Conservation (phyloP, 2,797 vertebrate genomes). For the Avahi laniger region DNA sequence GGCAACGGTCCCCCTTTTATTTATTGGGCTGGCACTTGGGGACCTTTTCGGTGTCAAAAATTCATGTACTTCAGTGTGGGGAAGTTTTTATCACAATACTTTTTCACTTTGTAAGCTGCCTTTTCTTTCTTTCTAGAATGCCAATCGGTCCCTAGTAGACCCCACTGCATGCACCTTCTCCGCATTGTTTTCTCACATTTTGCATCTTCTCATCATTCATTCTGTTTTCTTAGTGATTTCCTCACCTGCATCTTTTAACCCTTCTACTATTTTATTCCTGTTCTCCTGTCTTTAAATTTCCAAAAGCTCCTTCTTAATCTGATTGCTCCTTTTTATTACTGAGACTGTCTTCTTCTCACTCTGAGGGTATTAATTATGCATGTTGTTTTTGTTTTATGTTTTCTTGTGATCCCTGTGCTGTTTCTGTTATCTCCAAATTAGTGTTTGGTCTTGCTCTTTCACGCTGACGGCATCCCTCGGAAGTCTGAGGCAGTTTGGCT, state of each 20-base stretch:
- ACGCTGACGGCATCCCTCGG: background rate
- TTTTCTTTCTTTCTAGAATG: background rate
- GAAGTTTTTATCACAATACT: no score
- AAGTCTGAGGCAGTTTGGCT: background rate
- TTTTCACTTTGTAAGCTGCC: background rate
- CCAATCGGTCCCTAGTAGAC: fast-evolving
- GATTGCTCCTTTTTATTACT: background rate
- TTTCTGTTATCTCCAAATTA: background rate
- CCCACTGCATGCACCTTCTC: background rate
- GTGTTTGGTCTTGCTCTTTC: background rate
- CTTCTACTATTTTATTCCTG: background rate
- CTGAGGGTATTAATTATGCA: background rate
- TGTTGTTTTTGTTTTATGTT: background rate
- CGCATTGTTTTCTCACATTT: background rate
- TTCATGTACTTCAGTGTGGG: background rate
- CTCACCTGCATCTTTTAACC: background rate
- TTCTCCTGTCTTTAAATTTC: background rate
- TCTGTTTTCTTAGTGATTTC: background rate
- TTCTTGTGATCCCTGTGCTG: background rate
- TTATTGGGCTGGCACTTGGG: background rate
- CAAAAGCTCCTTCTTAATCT: background rate
- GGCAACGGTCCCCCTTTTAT: background rate
- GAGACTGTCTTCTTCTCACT: background rate
- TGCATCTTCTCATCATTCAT: background rate
- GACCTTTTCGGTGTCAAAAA: no score